Conservation (phyloP, 2,797 vertebrate species). For the Moxostoma hubbsi region DNA sequence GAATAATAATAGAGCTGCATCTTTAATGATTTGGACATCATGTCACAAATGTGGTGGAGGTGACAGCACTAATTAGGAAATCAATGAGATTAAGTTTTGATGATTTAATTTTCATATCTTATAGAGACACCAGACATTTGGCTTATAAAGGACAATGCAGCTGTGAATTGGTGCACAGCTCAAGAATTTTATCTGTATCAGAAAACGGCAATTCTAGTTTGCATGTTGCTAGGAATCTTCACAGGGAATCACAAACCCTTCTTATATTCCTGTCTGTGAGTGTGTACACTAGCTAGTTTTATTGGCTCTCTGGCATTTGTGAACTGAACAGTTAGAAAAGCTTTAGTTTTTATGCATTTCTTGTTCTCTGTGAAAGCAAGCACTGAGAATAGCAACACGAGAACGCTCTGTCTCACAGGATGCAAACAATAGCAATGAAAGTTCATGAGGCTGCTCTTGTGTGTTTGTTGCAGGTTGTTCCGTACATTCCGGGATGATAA, state of each 20-base stretch:
- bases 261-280: constrained; percentile 44
- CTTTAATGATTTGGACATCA: neutral
- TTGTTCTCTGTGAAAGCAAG: constrained; percentile 20
- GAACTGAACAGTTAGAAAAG: constrained; percentile 62
- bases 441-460: neutral
- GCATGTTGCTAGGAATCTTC: constrained; percentile 69
- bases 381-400: constrained; percentile 27
- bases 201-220: constrained; percentile 39
- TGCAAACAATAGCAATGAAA: no score
- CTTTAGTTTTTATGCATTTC: constrained; percentile 43
- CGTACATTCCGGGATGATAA: constrained; percentile 80
- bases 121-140: constrained; percentile 10
- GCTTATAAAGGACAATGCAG: neutral
- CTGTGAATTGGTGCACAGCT: no score
- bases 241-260: constrained; percentile 58
- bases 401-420: no score
- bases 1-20: no score
- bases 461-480: constrained; percentile 73
- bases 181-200: neutral
- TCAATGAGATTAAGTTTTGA: neutral
- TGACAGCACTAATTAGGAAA: no score
- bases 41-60: no score
- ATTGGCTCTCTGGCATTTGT: constrained; percentile 63
- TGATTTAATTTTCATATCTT: neutral
- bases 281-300: constrained; percentile 61